Evolutionary conservation across 2,797 vertebrate genomes (phyloP).

Genomic region (Hemibagrus guttatus): DNA sequence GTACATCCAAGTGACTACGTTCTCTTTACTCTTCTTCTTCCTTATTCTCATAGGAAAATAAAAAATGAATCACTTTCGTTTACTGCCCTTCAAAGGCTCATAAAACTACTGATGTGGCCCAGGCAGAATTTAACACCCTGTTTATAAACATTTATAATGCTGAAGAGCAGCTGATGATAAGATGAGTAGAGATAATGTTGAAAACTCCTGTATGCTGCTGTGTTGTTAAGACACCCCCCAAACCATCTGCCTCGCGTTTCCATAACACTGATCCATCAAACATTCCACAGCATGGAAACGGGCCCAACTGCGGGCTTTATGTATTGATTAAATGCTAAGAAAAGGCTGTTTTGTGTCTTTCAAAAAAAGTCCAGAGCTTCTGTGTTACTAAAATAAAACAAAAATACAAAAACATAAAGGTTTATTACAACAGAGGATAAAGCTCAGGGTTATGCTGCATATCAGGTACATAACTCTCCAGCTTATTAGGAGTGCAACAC

Average conservation of each 20-base stretch:
- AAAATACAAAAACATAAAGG: neutral
- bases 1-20: neutral
- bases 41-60: neutral
- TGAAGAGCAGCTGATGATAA: neutral
- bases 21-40: neutral
- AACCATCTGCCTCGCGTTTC: conserved; percentile 40
- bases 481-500: neutral
- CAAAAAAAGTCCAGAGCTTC: neutral
- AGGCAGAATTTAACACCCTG: neutral
- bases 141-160: neutral
- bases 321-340: conserved; percentile 43
- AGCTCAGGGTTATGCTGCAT: neutral
- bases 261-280: conserved; percentile 41
- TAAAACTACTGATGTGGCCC: neutral
- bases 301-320: conserved; percentile 29
- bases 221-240: conserved; percentile 19
- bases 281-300: conserved; percentile 23
- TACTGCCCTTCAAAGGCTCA: neutral
- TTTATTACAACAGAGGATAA: neutral
- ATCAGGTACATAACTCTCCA: neutral
- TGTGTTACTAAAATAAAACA: conserved; percentile 14
- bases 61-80: neutral
- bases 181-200: neutral
- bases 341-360: neutral
- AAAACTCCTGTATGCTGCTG: conserved; percentile 16